A percentile compares a stretch with the other conserved stretches of the same genome.
These are phyloP conservation scores for Calliopsis andreniformis DNA, from an alignment of 1,140 invertebrate genomes.

Conservation along the genomic window DNA sequence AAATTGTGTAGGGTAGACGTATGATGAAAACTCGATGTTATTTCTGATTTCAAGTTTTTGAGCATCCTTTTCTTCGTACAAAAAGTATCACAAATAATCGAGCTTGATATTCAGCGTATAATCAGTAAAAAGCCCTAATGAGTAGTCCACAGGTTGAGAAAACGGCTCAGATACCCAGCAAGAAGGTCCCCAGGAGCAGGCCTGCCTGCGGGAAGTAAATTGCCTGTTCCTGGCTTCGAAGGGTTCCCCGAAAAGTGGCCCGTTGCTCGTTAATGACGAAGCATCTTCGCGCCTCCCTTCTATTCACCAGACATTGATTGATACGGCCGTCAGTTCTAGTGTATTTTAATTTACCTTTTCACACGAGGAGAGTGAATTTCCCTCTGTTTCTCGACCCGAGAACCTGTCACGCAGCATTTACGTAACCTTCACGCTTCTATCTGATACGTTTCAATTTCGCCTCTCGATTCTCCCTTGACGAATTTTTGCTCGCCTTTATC, in stretches of 20 bases:
- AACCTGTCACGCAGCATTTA: constrained; percentile 4
- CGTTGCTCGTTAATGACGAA: constrained; percentile 61
- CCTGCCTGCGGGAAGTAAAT: constrained; percentile 18
- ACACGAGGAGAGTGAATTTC: constrained; percentile 62
- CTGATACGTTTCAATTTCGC: background rate
- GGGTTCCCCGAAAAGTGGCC: constrained; percentile 33
- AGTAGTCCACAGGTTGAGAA: constrained; percentile 3
- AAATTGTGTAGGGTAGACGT: background rate
- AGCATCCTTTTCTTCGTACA: no score
- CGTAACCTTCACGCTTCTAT: background rate
- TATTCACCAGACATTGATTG: constrained; percentile 65
- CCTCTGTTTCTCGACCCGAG: constrained; percentile 15
- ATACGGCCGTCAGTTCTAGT: constrained; percentile 57
- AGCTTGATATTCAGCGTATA: background rate
- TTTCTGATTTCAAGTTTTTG: no score
- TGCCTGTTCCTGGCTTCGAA: constrained; percentile 16
- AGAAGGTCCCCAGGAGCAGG: constrained; percentile 22
- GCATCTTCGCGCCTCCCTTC: constrained; percentile 62
- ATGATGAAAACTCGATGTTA: no score
- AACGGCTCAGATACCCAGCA: background rate
- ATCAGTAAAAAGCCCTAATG: constrained; percentile 16
- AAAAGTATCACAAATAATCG: no score
- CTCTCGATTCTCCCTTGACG: background rate
- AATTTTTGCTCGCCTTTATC: background rate
- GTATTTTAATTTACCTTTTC: constrained; percentile 73